Percentiles rank a stretch among this genome's conserved stretches.
Conservation (phyloP, 2,888 invertebrate species). For the Taphrorychus bicolor region DNA sequence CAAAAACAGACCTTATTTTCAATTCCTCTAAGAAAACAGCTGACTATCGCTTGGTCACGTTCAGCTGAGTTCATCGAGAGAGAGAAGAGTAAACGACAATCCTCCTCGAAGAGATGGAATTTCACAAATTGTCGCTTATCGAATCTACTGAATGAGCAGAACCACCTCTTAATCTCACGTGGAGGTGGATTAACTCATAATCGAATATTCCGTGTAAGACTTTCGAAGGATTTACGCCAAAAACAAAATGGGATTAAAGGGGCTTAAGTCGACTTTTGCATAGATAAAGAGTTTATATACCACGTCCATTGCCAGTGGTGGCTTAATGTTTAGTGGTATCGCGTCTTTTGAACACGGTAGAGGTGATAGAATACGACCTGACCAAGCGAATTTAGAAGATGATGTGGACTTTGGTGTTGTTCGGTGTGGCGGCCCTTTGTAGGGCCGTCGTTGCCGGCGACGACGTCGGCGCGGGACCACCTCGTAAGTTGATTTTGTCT, state of each 20-base stretch:
- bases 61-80: too few relatives aligned
- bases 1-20: too few relatives aligned
- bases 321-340: conserved; percentile 1
- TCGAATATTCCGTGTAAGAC: background rate
- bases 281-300: conserved; percentile 1
- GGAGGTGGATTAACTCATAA: background rate
- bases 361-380: background rate
- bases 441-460: background rate
- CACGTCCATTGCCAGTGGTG: background rate
- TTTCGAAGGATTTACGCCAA: background rate
- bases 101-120: too few relatives aligned
- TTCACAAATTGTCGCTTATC: too few relatives aligned
- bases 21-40: too few relatives aligned
- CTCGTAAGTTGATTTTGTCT: background rate
- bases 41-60: too few relatives aligned
- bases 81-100: too few relatives aligned
- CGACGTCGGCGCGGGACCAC: background rate
- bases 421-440: background rate
- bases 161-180: too few relatives aligned
- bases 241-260: background rate
- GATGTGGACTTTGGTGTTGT: background rate
- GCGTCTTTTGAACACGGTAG: conserved; percentile 6
- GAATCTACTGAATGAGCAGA: too few relatives aligned
- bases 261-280: background rate
- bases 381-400: conserved; percentile 5